These are phyloP conservation scores for Anoura caudifer DNA, from an alignment of 2,113 vertebrate genomes.

Conservation along the genomic window DNA sequence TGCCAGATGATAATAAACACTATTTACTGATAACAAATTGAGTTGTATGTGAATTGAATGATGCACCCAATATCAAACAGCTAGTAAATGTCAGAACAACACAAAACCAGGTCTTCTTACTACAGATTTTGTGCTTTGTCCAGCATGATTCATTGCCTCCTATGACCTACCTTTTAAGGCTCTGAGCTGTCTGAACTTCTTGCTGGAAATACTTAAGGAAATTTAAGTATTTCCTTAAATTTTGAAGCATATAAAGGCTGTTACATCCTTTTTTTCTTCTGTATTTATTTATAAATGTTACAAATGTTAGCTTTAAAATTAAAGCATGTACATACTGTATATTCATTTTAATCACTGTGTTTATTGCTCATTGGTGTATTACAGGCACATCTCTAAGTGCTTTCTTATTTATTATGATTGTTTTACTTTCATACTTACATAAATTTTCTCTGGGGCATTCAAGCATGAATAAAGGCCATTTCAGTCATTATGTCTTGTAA, in stretches of 20 bases:
- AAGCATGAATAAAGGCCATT: conserved; percentile 36
- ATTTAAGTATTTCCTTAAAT: background rate
- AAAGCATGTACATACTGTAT: background rate
- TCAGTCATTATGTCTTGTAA: conserved; percentile 22
- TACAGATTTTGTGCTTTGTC: background rate
- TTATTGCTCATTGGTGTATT: conserved; percentile 22
- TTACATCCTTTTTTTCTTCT: background rate
- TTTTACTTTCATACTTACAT: conserved; percentile 15
- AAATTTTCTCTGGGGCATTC: conserved; percentile 13
- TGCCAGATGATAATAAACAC: background rate
- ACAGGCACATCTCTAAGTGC: background rate
- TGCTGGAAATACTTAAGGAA: background rate
- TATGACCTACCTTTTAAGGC: conserved; percentile 4
- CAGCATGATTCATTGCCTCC: conserved; percentile 15
- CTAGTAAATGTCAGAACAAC: background rate
- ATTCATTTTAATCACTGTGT: conserved; percentile 18
- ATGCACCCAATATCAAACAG: background rate
- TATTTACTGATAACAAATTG: background rate
- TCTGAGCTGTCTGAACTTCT: background rate
- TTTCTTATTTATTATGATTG: conserved; percentile 46
- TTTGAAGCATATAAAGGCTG: background rate
- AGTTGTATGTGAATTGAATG: background rate
- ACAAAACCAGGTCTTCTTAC: background rate
- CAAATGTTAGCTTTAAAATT: conserved; percentile 33
- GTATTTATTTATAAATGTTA: background rate